Evolutionary conservation across 92 coral and sea anemone species (phyloP).

Genomic region (Zoanthus gigantus): DNA sequence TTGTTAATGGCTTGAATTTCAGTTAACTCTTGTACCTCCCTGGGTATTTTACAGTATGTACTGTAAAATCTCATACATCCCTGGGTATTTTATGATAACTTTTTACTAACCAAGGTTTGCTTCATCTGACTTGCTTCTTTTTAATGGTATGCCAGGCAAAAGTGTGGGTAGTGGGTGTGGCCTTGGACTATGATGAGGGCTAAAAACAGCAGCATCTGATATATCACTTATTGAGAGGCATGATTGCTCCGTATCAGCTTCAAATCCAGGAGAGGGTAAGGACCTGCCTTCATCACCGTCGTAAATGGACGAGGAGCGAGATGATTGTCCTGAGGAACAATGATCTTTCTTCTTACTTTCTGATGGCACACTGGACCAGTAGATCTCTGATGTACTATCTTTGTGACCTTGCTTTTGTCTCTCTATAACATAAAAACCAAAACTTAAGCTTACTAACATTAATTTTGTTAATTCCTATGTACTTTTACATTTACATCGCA

Average conservation of each 20-base stretch:
- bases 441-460: neutral
- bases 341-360: slow-evolving; percentile 64
- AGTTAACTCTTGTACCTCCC: too few species aligned
- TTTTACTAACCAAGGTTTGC: slow-evolving; percentile 80
- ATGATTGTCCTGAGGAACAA: slow-evolving; percentile 83
- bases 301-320: slow-evolving; percentile 81
- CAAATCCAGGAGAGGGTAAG: slow-evolving; percentile 83
- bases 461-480: too few species aligned
- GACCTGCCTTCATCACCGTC: slow-evolving; percentile 79
- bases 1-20: too few species aligned
- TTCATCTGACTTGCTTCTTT: slow-evolving; percentile 91
- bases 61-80: too few species aligned
- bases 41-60: too few species aligned
- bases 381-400: slow-evolving; percentile 85
- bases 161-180: slow-evolving; percentile 61
- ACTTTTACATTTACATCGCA: too few species aligned
- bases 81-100: too few species aligned
- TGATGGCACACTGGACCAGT: slow-evolving; percentile 92
- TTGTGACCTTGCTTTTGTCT: slow-evolving; percentile 94
- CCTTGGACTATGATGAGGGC: slow-evolving; percentile 68
- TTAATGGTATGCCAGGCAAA: slow-evolving; percentile 56
- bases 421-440: slow-evolving; percentile 57
- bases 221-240: slow-evolving; percentile 82
- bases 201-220: slow-evolving; percentile 64
- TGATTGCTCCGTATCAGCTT: slow-evolving; percentile 78